Base-by-base conservation (phyloP, 2,797 vertebrate species). In the Thamnophis elegans region DNA sequence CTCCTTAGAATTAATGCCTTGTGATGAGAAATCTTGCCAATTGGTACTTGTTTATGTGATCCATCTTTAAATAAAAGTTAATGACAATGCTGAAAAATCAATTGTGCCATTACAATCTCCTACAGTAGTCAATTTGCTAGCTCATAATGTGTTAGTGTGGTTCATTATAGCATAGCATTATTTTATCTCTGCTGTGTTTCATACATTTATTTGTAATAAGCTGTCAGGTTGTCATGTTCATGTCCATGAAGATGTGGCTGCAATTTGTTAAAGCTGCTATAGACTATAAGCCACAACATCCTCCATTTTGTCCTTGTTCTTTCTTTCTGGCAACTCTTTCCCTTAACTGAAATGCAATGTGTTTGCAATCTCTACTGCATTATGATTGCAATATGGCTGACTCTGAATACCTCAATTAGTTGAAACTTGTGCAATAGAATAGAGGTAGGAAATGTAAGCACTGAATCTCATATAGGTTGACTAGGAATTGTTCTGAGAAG, bases 1-100 rank as follows among this genome's bases (percentile, higher is more conserved):
- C 91, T 88, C 7, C 12, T 94, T 32, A 59, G 93, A 90, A 82
- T 65, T 53, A 13, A 73, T 89, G 91, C 78, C 26, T 22, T 92
- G 56, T 85, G 78, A 56, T 3, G 14, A 55, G 53, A 87, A 13
- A 58, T 26, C 56, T 28, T 82, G 87, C 42, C 87, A 53, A n/a
- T 53, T 92, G 65, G 55, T 36, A 89, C 20, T 92, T 89, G 13
- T 13, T 85, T 89, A 47, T n/a, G 36, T 47, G 73, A 82, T 78
- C 42, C 68, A 54, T 82, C 88, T 92, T 36, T 25, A 56, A 59
- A 78, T 88, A 68, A 87, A 87, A 87, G 16, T 73, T 56, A 73
- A 26, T 59, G 28, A 28, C 47, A 51, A 58, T 18, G 62, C 51
- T 78, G 54, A 58, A 88, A 47, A 58, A 32, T 78, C 2, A 88